A percentile compares a stretch with the other conserved stretches of the same genome.
phyloP scores from a whole-genome alignment of 2,797 vertebrate species.

The Nannoperca australis region DNA sequence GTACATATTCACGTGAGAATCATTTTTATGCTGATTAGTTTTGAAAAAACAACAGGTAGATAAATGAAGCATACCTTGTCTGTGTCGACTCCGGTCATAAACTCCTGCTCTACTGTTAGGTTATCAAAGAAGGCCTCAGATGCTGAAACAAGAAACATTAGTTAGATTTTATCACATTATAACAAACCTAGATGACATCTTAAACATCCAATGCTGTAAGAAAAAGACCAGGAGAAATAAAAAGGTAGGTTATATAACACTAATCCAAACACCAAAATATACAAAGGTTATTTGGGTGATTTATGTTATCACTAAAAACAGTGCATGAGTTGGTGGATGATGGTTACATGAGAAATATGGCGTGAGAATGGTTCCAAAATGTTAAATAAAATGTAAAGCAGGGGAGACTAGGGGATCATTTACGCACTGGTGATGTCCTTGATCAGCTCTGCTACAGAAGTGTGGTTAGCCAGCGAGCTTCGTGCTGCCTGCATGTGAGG shows the following conservation, averaged over 20 bases:
- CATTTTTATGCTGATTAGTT: background rate
- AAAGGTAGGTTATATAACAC: background rate
- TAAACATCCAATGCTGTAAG: background rate
- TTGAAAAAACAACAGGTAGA: background rate
- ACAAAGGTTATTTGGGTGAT: background rate
- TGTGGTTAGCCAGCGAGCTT: conserved; percentile 97
- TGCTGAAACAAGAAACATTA: conserved; percentile 82
- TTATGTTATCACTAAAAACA: background rate
- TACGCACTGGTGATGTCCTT: conserved; percentile 97
- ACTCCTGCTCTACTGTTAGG: conserved; percentile 98
- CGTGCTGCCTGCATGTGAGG: conserved; percentile 98
- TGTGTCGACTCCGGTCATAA: conserved; percentile 98
- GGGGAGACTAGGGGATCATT: background rate
- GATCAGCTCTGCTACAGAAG: conserved; percentile 96
- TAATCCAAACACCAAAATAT: background rate
- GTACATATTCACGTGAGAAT: background rate
- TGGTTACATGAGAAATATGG: background rate
- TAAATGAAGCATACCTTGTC: conserved; percentile 89
- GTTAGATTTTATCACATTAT: conserved; percentile 1
- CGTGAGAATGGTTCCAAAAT: background rate
- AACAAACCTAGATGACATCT: background rate
- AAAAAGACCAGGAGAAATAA: background rate
- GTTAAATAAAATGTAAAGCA: background rate
- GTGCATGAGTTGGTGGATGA: background rate
- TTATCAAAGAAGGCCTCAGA: conserved; percentile 99